Evolutionary conservation across 2,888 invertebrate species (phyloP).

Genomic region (Ochropleura plecta): DNA sequence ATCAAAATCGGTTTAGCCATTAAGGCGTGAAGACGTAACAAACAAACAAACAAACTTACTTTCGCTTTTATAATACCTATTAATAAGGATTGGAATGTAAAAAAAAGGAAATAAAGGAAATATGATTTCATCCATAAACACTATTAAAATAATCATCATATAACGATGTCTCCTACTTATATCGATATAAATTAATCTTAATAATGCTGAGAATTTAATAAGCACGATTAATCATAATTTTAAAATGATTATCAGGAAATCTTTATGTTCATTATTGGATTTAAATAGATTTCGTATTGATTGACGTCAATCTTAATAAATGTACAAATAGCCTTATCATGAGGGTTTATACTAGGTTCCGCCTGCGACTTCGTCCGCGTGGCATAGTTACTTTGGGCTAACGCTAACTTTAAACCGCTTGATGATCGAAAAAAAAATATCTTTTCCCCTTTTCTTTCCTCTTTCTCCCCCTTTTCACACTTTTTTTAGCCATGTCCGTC

Average conservation of each 20-base stretch:
- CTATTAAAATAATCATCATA: constrained; percentile 13
- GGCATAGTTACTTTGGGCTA: no score
- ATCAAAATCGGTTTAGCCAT: no score
- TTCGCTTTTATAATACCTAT: no score
- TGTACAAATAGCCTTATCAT: constrained; percentile 6
- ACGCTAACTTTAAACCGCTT: no score
- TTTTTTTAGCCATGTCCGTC: no score
- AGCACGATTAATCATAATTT: not conserved
- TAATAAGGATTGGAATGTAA: no score
- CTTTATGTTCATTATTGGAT: constrained; percentile 22
- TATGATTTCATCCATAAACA: not conserved
- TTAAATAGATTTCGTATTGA: constrained; percentile 4
- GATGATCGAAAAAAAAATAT: no score
- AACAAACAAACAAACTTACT: no score
- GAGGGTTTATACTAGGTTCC: not conserved
- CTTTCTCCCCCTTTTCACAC: no score
- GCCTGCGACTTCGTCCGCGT: no score
- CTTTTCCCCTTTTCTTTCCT: no score
- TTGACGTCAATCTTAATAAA: constrained; percentile 23
- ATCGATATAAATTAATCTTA: not conserved
- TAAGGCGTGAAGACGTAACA: no score
- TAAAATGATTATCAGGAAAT: constrained; percentile 15
- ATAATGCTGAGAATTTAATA: not conserved
- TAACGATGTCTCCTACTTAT: not conserved
- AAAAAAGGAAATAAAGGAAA: not conserved